These are phyloP conservation scores for Microchirus variegatus DNA, from an alignment of 2,797 vertebrate genomes.

Conservation along the genomic window DNA sequence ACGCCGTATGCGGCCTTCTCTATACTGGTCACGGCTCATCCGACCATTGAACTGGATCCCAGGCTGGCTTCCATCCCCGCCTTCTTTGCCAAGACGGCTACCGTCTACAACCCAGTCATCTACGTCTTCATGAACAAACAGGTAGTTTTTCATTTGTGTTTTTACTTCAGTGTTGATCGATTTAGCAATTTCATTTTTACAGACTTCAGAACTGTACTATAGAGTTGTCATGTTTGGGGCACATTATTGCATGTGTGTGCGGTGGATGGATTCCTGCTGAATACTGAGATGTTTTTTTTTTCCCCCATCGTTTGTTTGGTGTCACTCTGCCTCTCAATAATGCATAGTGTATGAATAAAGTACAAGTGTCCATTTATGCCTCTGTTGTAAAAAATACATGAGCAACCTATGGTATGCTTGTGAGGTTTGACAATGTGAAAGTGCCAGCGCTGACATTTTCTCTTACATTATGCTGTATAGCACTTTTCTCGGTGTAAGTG, in stretches of 20 bases:
- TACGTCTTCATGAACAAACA: conserved; percentile 96
- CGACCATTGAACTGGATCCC: conserved; percentile 86
- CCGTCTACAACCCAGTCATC: conserved; percentile 92
- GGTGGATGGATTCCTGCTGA: conserved; percentile 32
- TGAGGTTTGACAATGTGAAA: conserved; percentile 23
- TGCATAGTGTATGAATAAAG: conserved; percentile 67
- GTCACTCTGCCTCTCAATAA: conserved; percentile 62
- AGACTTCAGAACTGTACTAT: not conserved
- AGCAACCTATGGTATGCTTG: conserved; percentile 20
- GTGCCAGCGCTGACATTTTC: conserved; percentile 1
- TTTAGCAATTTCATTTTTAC: not conserved
- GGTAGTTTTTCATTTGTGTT: conserved; percentile 69
- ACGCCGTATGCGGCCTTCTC: conserved; percentile 88
- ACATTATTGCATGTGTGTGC: no score
- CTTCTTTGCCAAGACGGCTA: conserved; percentile 92
- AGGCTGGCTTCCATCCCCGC: conserved; percentile 86
- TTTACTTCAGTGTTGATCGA: not conserved
- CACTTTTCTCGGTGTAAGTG: conserved; percentile 2
- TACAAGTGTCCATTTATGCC: conserved; percentile 38
- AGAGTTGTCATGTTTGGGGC: no score
- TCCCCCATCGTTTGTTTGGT: conserved; percentile 30
- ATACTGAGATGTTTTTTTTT: conserved; percentile 24
- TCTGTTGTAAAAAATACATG: conserved; percentile 47
- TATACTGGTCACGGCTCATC: conserved; percentile 84
- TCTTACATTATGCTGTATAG: conserved; percentile 11